Evolutionary conservation across 2,113 vertebrate genomes (phyloP).

Genomic region (Sphyrna mokarran): DNA sequence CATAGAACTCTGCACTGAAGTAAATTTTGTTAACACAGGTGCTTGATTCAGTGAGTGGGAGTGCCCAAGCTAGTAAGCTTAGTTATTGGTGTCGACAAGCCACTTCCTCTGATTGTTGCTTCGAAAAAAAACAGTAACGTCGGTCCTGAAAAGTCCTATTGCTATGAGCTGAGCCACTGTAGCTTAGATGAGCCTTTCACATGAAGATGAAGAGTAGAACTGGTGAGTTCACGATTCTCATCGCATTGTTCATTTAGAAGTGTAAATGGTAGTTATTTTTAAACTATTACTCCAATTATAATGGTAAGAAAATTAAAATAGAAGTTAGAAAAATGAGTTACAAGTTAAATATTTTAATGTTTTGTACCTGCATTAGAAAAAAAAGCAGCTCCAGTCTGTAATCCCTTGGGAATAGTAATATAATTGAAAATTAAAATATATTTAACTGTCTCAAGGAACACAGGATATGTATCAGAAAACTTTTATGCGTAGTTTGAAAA

Average conservation of each 20-base stretch:
- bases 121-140: slow-evolving; percentile 54
- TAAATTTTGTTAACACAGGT: slow-evolving; percentile 43
- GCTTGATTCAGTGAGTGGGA: slow-evolving; percentile 56
- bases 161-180: neutral
- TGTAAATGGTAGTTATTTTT: neutral
- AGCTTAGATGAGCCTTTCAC: neutral
- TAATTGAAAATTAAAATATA: neutral
- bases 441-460: neutral
- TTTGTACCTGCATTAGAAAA: neutral
- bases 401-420: neutral
- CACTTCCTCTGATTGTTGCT: slow-evolving; percentile 65
- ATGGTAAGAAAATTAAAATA: neutral
- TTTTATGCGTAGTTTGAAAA: neutral
- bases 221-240: slow-evolving; percentile 53
- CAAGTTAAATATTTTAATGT: neutral
- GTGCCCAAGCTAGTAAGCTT: slow-evolving; percentile 55
- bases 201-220: slow-evolving; percentile 47
- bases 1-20: slow-evolving; percentile 43
- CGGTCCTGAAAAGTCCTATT: slow-evolving; percentile 42
- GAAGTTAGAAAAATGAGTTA: neutral
- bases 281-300: neutral
- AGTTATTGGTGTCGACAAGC: slow-evolving; percentile 50
- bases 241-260: neutral
- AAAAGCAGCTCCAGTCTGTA: neutral
- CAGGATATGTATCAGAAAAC: neutral